A percentile compares a stretch with the other conserved stretches of the same genome.
phyloP scores from a whole-genome alignment of 2,888 invertebrate species.

The Xanthia togata region DNA sequence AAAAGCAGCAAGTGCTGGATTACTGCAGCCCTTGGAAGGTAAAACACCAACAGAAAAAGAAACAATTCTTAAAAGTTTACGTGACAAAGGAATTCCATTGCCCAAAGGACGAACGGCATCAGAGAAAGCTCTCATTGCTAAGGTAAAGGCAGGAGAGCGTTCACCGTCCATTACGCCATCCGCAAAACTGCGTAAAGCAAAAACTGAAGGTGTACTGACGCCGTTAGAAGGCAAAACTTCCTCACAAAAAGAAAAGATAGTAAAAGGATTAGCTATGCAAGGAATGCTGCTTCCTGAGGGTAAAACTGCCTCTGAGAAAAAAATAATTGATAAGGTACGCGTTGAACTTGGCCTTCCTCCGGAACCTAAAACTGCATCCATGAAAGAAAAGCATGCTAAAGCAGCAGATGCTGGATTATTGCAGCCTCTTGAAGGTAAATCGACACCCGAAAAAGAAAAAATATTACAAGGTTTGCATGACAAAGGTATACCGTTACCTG shows the following conservation, averaged over 20 bases:
- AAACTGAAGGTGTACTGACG: not conserved
- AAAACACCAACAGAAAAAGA: constrained; percentile 19
- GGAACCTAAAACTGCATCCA: constrained; percentile 32
- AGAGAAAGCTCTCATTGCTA: constrained; percentile 8
- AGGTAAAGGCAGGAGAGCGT: not conserved
- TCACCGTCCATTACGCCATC: not conserved
- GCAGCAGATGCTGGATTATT: constrained; percentile 34
- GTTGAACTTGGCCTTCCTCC: constrained; percentile 41
- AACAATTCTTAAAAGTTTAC: not conserved
- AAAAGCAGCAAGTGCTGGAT: constrained; percentile 2
- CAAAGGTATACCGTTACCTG: constrained; percentile 21
- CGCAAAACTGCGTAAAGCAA: not conserved
- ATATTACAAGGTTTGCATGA: constrained; percentile 26
- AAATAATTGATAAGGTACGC: not conserved
- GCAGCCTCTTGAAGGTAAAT: constrained; percentile 19
- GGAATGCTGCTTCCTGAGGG: not conserved
- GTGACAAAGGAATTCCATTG: constrained; percentile 11
- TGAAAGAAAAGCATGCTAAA: constrained; percentile 37
- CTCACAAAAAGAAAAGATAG: not conserved
- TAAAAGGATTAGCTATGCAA: not conserved
- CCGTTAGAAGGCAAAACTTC: not conserved
- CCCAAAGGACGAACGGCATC: constrained; percentile 22
- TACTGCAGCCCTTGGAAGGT: constrained; percentile 3
- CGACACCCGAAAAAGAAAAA: constrained; percentile 31
- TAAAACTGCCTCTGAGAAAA: not conserved